Conservation (phyloP, 2,888 invertebrate genomes). For the Leptarthrus brevirostris region DNA sequence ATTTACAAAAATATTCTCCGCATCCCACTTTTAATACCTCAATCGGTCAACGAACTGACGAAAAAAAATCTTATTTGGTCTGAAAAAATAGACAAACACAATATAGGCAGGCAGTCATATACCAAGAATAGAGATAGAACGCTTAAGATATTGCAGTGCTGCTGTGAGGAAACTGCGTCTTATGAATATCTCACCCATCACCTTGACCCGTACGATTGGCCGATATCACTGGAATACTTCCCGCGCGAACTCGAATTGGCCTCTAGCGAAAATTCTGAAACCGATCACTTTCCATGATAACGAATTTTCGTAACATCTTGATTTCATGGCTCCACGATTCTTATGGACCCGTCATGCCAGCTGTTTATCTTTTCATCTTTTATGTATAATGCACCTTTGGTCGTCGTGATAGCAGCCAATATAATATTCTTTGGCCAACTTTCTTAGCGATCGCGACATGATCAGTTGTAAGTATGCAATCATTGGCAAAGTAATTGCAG, state of each 20-base stretch:
- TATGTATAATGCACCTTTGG: too few species aligned
- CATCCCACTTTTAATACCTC: conserved; percentile 11
- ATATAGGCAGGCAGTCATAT: background rate
- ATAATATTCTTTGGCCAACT: too few species aligned
- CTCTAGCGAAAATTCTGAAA: background rate
- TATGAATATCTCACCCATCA: conserved; percentile 23
- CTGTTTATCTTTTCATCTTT: too few species aligned
- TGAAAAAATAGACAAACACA: background rate
- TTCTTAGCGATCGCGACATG: too few species aligned
- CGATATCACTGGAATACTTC: conserved; percentile 15
- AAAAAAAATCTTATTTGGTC: background rate
- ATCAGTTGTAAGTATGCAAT: conserved; percentile 8
- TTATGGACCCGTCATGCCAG: too few species aligned
- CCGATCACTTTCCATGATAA: conserved; percentile 25
- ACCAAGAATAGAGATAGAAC: conserved; percentile 15
- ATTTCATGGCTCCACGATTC: background rate
- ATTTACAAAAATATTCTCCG: background rate
- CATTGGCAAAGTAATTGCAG: conserved; percentile 15
- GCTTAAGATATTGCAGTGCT: background rate
- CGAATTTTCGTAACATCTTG: too few species aligned
- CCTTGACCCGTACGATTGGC: conserved; percentile 28
- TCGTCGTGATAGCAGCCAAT: too few species aligned
- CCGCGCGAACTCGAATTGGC: conserved; percentile 5
- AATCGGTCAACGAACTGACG: conserved; percentile 12
- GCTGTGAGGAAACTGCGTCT: conserved; percentile 13